A percentile compares a stretch with the other conserved stretches of the same genome.
Conservation (phyloP, 2,888 invertebrate species). For the Phalera bucephala region DNA sequence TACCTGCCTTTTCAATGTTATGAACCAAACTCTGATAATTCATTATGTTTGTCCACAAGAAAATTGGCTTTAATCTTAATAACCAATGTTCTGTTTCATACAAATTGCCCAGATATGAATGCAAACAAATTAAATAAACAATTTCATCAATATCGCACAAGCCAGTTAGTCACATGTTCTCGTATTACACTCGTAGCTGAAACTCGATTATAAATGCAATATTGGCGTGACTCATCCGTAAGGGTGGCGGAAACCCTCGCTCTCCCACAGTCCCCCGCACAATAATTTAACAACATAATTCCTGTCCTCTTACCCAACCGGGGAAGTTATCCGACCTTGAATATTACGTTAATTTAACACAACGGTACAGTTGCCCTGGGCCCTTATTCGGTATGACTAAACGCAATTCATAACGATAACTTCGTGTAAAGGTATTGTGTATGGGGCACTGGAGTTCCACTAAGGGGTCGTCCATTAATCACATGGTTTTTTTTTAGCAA, state of each 20-base stretch:
- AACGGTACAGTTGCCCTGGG: conserved; percentile 16
- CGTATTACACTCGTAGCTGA: conserved; percentile 27
- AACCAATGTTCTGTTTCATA: no score
- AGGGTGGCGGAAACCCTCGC: conserved; percentile 12
- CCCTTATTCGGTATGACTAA: no score
- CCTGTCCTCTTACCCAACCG: conserved; percentile 30
- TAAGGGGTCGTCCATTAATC: no score
- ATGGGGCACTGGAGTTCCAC: no score
- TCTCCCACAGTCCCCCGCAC: conserved; percentile 17
- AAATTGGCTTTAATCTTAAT: no score
- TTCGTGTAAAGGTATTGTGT: no score
- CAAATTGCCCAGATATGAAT: not conserved
- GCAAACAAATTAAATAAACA: not conserved
- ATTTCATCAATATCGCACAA: not conserved
- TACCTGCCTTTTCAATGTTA: no score
- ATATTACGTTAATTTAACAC: conserved; percentile 43
- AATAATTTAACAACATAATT: conserved; percentile 53
- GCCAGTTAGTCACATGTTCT: conserved; percentile 31
- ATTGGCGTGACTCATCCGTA: conserved; percentile 39
- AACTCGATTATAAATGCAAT: conserved; percentile 37
- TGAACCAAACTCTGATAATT: no score
- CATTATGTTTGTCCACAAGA: no score
- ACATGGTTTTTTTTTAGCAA: no score
- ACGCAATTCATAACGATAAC: no score
- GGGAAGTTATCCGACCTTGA: conserved; percentile 52